Percentiles rank a stretch among this genome's conserved stretches.
Evolutionary conservation across 92 coral and sea anemone species (phyloP).

Genomic region (Epizoanthus ramosus): DNA sequence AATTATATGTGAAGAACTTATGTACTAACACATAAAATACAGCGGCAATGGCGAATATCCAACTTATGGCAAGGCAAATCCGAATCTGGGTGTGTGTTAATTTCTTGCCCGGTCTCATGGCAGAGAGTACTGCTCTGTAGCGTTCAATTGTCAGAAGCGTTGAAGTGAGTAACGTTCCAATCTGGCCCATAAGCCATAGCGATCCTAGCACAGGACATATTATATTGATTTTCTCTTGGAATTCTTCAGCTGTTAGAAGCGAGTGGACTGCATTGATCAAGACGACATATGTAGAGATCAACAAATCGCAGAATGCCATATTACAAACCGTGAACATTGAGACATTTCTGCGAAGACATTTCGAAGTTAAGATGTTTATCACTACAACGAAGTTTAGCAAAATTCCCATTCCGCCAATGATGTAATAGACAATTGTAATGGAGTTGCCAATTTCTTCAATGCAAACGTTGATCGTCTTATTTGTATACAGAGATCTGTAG

Average conservation of each 20-base stretch:
- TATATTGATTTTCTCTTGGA: not conserved
- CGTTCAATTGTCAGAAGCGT: conserved; percentile 5
- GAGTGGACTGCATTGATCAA: not conserved
- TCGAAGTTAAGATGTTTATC: conserved; percentile 8
- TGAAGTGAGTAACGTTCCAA: conserved; percentile 10
- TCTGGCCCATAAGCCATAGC: conserved; percentile 19
- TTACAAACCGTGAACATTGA: conserved; percentile 16
- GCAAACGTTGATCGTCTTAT: conserved; percentile 3
- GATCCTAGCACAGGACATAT: conserved; percentile 14
- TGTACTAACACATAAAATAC: not conserved
- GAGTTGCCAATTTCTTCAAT: not conserved
- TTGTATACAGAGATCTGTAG: conserved; percentile 2
- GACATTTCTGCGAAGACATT: conserved; percentile 5
- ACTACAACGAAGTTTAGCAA: conserved; percentile 15
- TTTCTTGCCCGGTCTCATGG: conserved; percentile 7
- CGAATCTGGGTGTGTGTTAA: not conserved
- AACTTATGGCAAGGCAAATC: conserved; percentile 2
- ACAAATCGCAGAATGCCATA: conserved; percentile 16
- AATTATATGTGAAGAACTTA: conserved; percentile 1
- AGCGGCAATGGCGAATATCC: not conserved
- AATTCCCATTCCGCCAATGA: conserved; percentile 14
- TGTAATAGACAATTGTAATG: not conserved
- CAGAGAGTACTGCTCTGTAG: conserved; percentile 4
- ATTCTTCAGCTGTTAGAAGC: not conserved
- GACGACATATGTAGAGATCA: conserved; percentile 14